Evolutionary conservation across 2,113 vertebrate species (phyloP), one percentile per base, ranked within the genome.

Genomic region (Tympanuchus pallidicinctus): DNA sequence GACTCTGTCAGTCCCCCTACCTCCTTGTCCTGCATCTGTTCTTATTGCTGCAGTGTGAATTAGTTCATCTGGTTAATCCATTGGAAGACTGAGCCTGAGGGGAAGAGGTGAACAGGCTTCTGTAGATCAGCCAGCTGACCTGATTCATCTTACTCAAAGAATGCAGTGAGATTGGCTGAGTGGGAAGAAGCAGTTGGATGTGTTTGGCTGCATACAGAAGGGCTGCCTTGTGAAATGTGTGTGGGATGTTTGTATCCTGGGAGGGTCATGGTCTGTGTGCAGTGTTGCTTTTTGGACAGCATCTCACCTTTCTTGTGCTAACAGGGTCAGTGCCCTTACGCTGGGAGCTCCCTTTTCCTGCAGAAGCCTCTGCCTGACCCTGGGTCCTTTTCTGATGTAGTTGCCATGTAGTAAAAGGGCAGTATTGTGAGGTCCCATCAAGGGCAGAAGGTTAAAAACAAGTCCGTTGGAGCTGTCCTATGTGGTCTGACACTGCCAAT

Each of bases 11-110:
- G 47, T 78, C 47, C 28, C 64, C 12, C 78, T 77, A 48, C 27
- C 13, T 70, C 42, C 32, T 86, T 67, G 48, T 54, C 60, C 71
- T 48, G n/a, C n/a, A n/a, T 42, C 69, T 88, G 56, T 38, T 43
- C 65, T 11, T 79, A 54, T 72, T 92, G 83, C 76, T 88, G 93
- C 74, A 56, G 28, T 34, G 43, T 27, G 56, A 90, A 45, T 65
- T 76, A 24, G 59, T 89, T 95, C 82, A 48, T 40, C 74, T 85
- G 73, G 61, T 48, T 93, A 74, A 92, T 94, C 77, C 84, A 43
- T 3, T 56, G 65, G 65, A 72, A 93, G 38, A 11, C 70, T 73
- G 28, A 74, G 21, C 36, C 56, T 69, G 80, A 81, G 80, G 79
- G 36, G 43, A 74, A 64, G 56, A 86, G 57, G 65, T n/a, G 15